phyloP scores from a whole-genome alignment of 1,140 invertebrate genomes.

The Lethocerus indicus region DNA sequence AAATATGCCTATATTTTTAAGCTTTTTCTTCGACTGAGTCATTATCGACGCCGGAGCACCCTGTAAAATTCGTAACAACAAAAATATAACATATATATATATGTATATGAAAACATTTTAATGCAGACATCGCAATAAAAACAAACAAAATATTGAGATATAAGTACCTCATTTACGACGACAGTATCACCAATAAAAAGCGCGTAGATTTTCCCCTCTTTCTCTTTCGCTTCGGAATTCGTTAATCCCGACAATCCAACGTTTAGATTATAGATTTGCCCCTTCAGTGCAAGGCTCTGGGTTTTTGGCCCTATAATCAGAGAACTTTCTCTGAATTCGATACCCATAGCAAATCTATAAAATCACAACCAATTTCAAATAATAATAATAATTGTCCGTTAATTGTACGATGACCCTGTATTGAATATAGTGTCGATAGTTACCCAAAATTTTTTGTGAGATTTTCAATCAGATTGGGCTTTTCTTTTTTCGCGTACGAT shows the following conservation, averaged over 20 bases:
- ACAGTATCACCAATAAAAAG: conserved; percentile 96
- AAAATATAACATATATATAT: not conserved
- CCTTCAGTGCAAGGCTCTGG: conserved; percentile 61
- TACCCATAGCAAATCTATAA: conserved; percentile 77
- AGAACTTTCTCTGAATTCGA: conserved; percentile 93
- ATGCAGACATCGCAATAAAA: too few species aligned
- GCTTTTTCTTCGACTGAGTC: conserved; percentile 86
- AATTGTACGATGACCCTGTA: not conserved
- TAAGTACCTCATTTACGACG: conserved; percentile 75
- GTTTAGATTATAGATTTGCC: conserved; percentile 95
- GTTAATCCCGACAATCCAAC: conserved; percentile 79
- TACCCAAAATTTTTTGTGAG: conserved; percentile 86
- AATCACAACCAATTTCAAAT: conserved; percentile 3
- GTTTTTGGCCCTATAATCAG: conserved; percentile 85
- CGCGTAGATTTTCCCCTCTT: conserved; percentile 79
- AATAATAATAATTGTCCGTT: not conserved
- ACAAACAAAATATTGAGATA: not conserved
- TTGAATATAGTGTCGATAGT: conserved; percentile 9
- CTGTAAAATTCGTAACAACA: too few species aligned
- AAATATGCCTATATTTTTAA: conserved; percentile 94
- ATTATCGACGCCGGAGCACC: conserved; percentile 66
- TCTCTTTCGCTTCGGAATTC: conserved; percentile 69
- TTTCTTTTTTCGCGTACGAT: conserved; percentile 71
- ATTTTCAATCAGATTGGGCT: conserved; percentile 72
- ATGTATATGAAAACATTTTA: not conserved